Percentiles rank a stretch among this genome's conserved stretches.
Evolutionary conservation across 2,113 vertebrate genomes (phyloP).

Genomic region (Eulacestoma nigropectus): DNA sequence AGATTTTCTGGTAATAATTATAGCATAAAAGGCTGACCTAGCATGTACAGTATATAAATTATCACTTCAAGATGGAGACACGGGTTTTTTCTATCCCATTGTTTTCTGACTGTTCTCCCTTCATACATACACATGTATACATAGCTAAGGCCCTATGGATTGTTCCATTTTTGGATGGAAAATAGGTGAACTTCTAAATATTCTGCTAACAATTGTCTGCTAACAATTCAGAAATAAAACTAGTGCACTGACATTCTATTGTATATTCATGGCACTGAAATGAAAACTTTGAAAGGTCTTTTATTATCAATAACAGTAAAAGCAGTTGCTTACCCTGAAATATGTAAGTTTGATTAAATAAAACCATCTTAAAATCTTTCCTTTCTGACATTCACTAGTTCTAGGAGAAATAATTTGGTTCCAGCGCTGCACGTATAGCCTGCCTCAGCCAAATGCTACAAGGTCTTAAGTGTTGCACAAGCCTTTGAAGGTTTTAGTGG

Average conservation of each 20-base stretch:
- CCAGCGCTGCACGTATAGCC: neutral
- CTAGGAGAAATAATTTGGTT: neutral
- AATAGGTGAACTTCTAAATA: neutral
- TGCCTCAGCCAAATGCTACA: neutral
- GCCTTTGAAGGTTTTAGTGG: conserved; percentile 16
- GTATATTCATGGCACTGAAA: neutral
- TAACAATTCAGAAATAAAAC: neutral
- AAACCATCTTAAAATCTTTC: neutral
- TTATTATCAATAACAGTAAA: neutral
- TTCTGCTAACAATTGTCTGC: neutral
- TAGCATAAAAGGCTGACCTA: neutral
- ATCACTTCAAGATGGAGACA: neutral
- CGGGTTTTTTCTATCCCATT: neutral
- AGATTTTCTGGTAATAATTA: conserved; percentile 10
- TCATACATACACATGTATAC: neutral
- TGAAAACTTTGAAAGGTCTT: neutral
- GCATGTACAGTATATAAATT: neutral
- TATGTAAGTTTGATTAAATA: neutral
- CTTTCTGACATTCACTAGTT: neutral
- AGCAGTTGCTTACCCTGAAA: neutral
- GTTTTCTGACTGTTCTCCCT: neutral
- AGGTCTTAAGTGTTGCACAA: neutral
- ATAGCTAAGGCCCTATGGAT: neutral
- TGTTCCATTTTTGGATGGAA: neutral
- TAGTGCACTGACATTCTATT: neutral